Evolutionary conservation across 2,888 invertebrate genomes (phyloP).

Genomic region (Augiades crinisus): DNA sequence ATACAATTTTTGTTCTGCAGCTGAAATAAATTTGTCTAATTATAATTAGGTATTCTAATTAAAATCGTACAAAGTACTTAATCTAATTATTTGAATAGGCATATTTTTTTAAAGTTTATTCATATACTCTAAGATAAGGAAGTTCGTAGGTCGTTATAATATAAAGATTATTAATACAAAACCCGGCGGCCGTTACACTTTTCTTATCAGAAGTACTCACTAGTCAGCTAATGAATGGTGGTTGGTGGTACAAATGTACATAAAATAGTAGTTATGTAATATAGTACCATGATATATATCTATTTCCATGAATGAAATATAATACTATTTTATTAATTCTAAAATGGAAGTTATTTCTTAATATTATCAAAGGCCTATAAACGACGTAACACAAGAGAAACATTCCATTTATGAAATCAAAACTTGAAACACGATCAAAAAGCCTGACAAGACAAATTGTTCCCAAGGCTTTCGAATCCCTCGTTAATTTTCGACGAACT

Average conservation of each 20-base stretch:
- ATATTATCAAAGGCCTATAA: too few species aligned
- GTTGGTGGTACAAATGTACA: background rate
- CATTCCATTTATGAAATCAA: conserved; percentile 3
- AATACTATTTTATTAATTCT: too few species aligned
- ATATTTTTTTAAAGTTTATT: conserved; percentile 26
- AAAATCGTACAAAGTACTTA: background rate
- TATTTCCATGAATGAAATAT: too few species aligned
- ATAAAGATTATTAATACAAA: conserved; percentile 33
- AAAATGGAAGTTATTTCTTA: too few species aligned
- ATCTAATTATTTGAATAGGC: too few species aligned
- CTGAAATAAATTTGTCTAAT: too few species aligned
- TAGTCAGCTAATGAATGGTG: background rate
- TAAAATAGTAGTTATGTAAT: too few species aligned
- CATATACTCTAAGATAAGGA: conserved; percentile 29
- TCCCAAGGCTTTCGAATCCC: conserved; percentile 32
- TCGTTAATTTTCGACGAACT: conserved; percentile 42
- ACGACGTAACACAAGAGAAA: background rate
- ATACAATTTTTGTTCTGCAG: too few species aligned
- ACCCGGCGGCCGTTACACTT: conserved; percentile 33
- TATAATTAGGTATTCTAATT: background rate
- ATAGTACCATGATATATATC: too few species aligned
- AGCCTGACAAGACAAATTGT: conserved; percentile 32
- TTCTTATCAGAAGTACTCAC: conserved; percentile 30
- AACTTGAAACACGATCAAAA: conserved; percentile 16
- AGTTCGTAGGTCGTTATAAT: conserved; percentile 36